These are phyloP conservation scores for Dolomedes plantarius DNA, from an alignment of 2,888 invertebrate genomes.

Conservation along the genomic window DNA sequence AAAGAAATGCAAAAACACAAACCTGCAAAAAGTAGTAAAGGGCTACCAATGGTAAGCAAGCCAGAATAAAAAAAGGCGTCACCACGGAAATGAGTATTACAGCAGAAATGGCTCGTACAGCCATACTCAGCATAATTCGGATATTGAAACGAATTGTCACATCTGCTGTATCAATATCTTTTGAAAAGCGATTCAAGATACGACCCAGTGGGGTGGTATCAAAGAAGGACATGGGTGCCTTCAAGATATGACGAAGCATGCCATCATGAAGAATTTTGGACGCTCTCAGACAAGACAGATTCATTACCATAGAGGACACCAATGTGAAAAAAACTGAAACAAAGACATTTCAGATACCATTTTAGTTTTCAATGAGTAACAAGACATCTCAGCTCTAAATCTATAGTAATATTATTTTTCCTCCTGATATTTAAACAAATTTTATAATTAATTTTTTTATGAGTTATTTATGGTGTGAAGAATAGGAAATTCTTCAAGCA, in stretches of 20 bases:
- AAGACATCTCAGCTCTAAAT: no score
- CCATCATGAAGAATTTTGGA: constrained; percentile 76
- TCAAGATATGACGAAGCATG: constrained; percentile 74
- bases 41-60: constrained; percentile 76
- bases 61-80: constrained; percentile 76
- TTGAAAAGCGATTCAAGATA: constrained; percentile 73
- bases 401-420: no score
- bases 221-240: constrained; percentile 77
- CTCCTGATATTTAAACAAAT: no score
- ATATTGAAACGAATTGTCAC: constrained; percentile 73
- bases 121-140: constrained; percentile 70
- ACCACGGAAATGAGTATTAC: constrained; percentile 75
- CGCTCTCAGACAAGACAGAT: constrained; percentile 80
- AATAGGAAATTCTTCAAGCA: no score
- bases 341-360: background rate
- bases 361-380: no score
- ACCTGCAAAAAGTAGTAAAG: constrained; percentile 76
- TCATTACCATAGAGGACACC: constrained; percentile 72
- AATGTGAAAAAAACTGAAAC: constrained; percentile 53
- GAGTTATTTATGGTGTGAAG: no score
- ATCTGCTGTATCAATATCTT: constrained; percentile 74
- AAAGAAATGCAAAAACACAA: no score
- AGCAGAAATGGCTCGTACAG: constrained; percentile 68
- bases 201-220: constrained; percentile 74
- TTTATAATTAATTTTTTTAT: no score